Conservation (phyloP, 35 echinoderm and acorn worm species). For the Strongylocentrotus purpuratus region DNA sequence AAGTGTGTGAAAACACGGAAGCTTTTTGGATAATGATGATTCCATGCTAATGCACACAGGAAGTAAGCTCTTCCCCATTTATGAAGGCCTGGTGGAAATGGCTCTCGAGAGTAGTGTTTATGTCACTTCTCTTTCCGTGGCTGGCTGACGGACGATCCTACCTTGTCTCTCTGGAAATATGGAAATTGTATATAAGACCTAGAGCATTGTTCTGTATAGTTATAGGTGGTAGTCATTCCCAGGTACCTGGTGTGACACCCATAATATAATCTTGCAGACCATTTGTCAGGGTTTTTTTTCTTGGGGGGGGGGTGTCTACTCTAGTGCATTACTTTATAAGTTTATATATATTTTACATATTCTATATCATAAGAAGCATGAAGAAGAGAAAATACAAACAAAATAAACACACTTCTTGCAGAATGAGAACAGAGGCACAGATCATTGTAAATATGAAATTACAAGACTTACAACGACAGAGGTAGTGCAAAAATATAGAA, state of each 20-base stretch:
- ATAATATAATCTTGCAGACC: no score
- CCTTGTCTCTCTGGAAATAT: background rate
- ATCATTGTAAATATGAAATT: background rate
- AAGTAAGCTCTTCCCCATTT: background rate
- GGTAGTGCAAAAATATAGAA: background rate
- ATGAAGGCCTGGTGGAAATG: background rate
- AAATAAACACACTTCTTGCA: background rate
- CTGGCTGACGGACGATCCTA: no score
- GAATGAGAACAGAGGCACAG: background rate
- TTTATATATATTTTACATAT: no score
- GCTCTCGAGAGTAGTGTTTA: background rate
- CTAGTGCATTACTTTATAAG: no score
- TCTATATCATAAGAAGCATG: no score
- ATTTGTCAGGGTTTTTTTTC: no score
- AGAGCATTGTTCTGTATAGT: background rate
- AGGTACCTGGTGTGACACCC: no score
- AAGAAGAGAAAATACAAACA: background rate
- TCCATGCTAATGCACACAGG: background rate
- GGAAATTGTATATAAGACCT: background rate
- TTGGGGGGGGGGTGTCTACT: no score
- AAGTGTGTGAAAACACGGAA: background rate
- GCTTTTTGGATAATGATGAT: conserved; percentile 1
- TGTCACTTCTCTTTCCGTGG: background rate
- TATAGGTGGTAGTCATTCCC: background rate
- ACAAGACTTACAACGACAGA: background rate